Evolutionary conservation across 2,113 vertebrate species (phyloP).

Genomic region (Solea senegalensis): DNA sequence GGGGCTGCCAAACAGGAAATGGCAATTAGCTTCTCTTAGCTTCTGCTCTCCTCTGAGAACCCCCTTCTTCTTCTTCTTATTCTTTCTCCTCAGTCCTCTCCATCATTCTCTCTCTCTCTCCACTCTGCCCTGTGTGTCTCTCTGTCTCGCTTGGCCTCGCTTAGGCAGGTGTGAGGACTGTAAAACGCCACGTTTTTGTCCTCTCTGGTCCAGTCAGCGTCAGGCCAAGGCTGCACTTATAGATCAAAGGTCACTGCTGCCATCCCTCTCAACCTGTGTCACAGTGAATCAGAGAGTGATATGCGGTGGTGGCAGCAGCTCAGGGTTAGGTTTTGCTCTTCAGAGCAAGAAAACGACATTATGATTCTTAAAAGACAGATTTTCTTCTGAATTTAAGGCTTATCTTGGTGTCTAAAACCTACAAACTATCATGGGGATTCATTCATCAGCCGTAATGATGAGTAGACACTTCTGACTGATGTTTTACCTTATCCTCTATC

Average conservation of each 20-base stretch:
- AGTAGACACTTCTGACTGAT: too few relatives aligned
- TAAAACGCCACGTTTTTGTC: not conserved
- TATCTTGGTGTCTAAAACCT: too few relatives aligned
- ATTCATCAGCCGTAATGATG: too few relatives aligned
- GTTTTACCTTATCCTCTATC: too few relatives aligned
- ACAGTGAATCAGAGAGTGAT: not conserved
- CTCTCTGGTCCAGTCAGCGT: constrained; percentile 27
- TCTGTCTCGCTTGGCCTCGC: not conserved
- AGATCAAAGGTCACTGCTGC: constrained; percentile 1
- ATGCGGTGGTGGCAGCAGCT: not conserved
- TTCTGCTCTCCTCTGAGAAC: constrained; percentile 13
- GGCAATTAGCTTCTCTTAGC: constrained; percentile 57
- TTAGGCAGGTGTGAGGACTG: constrained; percentile 9
- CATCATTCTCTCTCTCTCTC: not conserved
- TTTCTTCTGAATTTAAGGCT: too few relatives aligned
- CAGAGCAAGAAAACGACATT: too few relatives aligned
- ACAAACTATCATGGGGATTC: too few relatives aligned
- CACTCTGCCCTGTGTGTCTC: not conserved
- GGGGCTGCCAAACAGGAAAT: constrained; percentile 69
- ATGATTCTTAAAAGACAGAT: too few relatives aligned
- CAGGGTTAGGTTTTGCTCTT: not conserved
- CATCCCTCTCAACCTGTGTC: too few relatives aligned
- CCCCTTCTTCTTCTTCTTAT: not conserved
- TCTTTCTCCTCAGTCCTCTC: constrained; percentile 1
- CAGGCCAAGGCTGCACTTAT: constrained; percentile 18